Percentiles rank a stretch among this genome's conserved stretches.
These are phyloP conservation scores for Epinephelus fuscoguttatus DNA, from an alignment of 2,113 vertebrate genomes.

Conservation along the genomic window DNA sequence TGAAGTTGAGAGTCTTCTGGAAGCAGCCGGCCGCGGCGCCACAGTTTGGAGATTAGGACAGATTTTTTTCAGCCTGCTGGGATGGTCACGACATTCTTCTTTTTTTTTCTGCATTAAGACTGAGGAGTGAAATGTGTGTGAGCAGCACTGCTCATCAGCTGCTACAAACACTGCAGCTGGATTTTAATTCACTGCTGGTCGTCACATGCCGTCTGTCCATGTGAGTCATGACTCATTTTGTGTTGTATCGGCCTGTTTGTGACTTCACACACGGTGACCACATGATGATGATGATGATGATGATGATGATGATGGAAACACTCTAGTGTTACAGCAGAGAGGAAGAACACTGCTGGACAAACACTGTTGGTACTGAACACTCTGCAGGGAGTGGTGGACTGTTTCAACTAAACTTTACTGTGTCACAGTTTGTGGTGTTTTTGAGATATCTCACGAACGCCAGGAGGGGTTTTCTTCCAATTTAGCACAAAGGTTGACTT, in stretches of 20 bases:
- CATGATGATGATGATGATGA: not conserved
- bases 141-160: not conserved
- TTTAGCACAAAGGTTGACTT: too few relatives aligned
- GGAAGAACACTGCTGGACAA: not conserved
- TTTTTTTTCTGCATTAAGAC: not conserved
- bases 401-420: too few relatives aligned
- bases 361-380: too few relatives aligned
- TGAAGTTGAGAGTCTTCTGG: slow-evolving; percentile 19
- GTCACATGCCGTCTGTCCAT: not conserved
- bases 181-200: not conserved
- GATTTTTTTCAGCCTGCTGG: not conserved
- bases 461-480: too few relatives aligned
- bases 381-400: too few relatives aligned
- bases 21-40: not conserved
- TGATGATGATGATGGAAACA: not conserved
- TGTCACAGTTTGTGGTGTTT: too few relatives aligned
- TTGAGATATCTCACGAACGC: too few relatives aligned
- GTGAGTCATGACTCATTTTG: not conserved
- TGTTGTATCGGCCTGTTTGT: not conserved
- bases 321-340: not conserved
- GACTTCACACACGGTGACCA: too few relatives aligned
- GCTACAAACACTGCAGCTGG: not conserved
- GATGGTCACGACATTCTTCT: not conserved
- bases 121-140: not conserved
- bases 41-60: not conserved